Evolutionary conservation across 2,113 vertebrate species (phyloP).

Genomic region (Alligator mississippiensis): DNA sequence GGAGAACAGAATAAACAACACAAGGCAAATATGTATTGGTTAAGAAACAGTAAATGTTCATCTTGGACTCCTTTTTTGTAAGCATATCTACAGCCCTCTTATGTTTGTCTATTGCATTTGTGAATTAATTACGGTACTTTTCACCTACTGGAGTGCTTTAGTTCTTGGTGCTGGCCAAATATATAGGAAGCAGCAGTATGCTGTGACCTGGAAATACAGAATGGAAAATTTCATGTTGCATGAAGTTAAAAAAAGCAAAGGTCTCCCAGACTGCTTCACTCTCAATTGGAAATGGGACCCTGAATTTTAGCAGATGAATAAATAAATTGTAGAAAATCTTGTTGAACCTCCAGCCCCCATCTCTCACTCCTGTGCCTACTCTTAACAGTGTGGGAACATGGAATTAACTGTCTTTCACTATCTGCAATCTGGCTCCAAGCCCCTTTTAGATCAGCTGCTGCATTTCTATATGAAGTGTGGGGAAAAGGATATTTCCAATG

Average conservation of each 20-base stretch:
- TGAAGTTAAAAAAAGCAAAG: neutral
- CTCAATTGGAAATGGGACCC: neutral
- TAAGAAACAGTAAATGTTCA: neutral
- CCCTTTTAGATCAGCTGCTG: too few species aligned
- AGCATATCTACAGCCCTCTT: neutral
- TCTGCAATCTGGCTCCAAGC: neutral
- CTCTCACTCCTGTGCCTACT: rapidly evolving
- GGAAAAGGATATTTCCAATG: neutral
- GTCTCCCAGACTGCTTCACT: neutral
- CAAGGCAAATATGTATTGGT: neutral
- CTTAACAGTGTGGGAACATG: neutral
- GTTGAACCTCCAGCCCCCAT: rapidly evolving
- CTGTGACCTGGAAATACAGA: neutral
- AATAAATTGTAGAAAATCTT: neutral
- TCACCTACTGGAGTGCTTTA: neutral
- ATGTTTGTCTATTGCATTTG: neutral
- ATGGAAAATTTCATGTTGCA: neutral
- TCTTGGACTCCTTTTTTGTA: neutral
- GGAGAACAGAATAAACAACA: neutral
- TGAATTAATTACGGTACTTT: neutral
- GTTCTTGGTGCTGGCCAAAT: neutral
- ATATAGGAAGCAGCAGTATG: neutral
- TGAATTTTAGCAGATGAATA: neutral
- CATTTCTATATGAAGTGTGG: neutral
- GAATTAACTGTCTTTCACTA: neutral